Evolutionary conservation across 1,140 invertebrate species (phyloP), one percentile per base, ranked within the genome.

Genomic region (Apis cerana): DNA sequence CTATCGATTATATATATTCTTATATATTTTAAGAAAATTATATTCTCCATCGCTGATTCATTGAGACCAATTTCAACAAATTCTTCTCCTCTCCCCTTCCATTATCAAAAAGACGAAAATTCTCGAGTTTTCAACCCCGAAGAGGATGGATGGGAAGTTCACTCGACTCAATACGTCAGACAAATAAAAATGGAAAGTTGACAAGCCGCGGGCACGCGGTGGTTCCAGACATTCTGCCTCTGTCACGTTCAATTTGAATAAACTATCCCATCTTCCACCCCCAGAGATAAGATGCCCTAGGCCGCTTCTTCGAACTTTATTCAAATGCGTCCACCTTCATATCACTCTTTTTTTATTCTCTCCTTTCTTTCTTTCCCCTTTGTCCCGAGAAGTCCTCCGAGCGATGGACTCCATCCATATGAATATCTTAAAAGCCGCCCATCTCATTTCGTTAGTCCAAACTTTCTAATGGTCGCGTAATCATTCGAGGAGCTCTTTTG

Each of bases 161-260:
- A 11, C 27, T 5, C 65, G 71, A 82, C 65, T 88, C 83, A 85
- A 88, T 91, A 87, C 86, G 84, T 90, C 84, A 85, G 48, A 83
- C 80, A 91, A 89, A 83, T 90, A 88, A 91, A 90, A 91, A 89
- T 90, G 89, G 87, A 90, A 90, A 90, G 89, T 90, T 90, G 90
- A 91, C 90, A 90, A 91, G 82, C 88, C 86, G 88, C 88, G 90
- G 83, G 76, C 80, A 85, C 68, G 58, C 54, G n/a, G 67, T 43
- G 83, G 83, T 85, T 86, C 78, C 86, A 90, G 90, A 91, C 88
- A 85, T 87, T 90, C 85, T 84, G 87, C 86, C 85, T 76, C 84
- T 89, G 87, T 91, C 90, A 89, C 89, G 88, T 92, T 92, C 89
- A 89, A 90, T 91, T 91, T 91, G 88, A 91, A 90, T 92, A 89